Percentiles rank a stretch among this genome's conserved stretches.
These are phyloP conservation scores for Urocyon cinereoargenteus DNA, from an alignment of 2,797 vertebrate species.

Conservation along the genomic window DNA sequence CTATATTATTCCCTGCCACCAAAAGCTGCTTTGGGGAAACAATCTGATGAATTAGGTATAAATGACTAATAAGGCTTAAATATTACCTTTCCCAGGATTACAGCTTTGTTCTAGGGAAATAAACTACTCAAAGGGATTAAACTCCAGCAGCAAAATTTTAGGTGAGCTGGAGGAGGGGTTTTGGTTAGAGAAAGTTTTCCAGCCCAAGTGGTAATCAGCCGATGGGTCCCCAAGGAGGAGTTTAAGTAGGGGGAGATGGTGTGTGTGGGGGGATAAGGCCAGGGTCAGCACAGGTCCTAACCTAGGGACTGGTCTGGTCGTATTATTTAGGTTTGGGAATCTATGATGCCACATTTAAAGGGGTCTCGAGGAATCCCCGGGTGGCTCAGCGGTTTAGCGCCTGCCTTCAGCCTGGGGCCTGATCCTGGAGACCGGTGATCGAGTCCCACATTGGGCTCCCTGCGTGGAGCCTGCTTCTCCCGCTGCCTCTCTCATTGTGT, in stretches of 20 bases:
- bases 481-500: no score
- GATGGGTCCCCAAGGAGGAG: not conserved
- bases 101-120: constrained; percentile 68
- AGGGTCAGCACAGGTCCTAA: not conserved
- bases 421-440: no score
- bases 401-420: no score
- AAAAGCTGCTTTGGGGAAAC: constrained; percentile 75
- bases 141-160: constrained; percentile 52
- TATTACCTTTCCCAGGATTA: constrained; percentile 72
- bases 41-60: constrained; percentile 78
- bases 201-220: not conserved
- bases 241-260: not conserved
- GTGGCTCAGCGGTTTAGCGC: no score
- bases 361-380: not conserved
- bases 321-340: constrained; percentile 5
- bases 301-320: not conserved
- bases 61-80: constrained; percentile 73
- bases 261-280: not conserved
- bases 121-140: constrained; percentile 65
- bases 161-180: not conserved
- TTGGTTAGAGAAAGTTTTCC: not conserved
- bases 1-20: not conserved
- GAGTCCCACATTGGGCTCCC: no score
- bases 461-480: no score
- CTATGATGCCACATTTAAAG: not conserved